Evolutionary conservation across 2,113 vertebrate species (phyloP), one percentile per base, ranked within the genome.

Genomic region (Pachyramphus minor): DNA sequence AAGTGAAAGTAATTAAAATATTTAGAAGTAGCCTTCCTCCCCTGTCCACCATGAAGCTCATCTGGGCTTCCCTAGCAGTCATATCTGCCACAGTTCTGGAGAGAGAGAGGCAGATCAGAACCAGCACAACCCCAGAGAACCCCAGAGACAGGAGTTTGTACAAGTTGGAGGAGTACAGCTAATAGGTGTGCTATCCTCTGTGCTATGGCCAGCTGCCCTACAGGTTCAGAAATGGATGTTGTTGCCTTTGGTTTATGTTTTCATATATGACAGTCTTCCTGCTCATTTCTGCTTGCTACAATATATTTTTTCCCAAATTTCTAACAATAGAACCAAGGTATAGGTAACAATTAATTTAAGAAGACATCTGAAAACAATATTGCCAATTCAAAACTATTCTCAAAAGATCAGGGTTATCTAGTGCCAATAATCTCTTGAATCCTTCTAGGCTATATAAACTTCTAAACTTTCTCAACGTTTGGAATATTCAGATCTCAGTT

Each of bases 1-100:
- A 85, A 79, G 52, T 64, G 37, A 47, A 94, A 84, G 75, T 37
- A 94, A 95, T 93, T 91, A 87, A 94, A 95, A 94, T 85, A 93
- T 87, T 95, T 90, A 93, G 92, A 87, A 87, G 85, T 52, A 90
- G 45, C 62, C 15, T 37, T 44, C 75, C 86, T 89, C 71, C 71
- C 19, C 41, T n/a, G 44, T 60, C 44, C 81, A 72, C 49, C 35
- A 79, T 76, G 74, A 78, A 83, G 78, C n/a, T 91, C 77, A 47
- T 81, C 66, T 91, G 35, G 52, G 17, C 49, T 90, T 83, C 66
- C 49, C 44, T 60, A 87, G 62, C 24, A 53, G 31, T 44, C 37
- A 35, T 37, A 31, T 31, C 59, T 73, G n/a, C 49, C 39, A 35
- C 24, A 30, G 3, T 47, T 87, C 55, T 84, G 77, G 33, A 87